Evolutionary conservation across 2,797 vertebrate genomes (phyloP).

Genomic region (Chrosomus eos): DNA sequence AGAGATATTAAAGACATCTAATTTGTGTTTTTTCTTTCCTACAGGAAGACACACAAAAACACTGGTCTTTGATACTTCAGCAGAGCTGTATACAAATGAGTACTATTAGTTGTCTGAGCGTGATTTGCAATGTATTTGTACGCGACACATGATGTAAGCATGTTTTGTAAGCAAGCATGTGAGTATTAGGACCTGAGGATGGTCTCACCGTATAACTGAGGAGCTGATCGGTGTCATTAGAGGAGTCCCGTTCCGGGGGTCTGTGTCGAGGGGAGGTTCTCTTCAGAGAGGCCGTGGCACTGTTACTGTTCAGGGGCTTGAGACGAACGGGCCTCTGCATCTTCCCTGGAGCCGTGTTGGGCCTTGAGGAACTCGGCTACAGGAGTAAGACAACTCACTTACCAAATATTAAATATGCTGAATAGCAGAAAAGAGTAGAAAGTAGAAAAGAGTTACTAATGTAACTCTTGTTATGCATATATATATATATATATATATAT

Average conservation of each 20-base stretch:
- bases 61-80: background rate
- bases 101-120: background rate
- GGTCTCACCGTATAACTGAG: constrained; percentile 75
- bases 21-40: background rate
- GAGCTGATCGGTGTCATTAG: constrained; percentile 67
- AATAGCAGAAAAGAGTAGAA: background rate
- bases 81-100: background rate
- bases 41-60: background rate
- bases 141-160: background rate
- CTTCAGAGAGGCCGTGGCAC: constrained; percentile 66
- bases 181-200: background rate
- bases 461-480: background rate
- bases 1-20: background rate
- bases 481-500: background rate
- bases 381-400: background rate
- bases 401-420: background rate
- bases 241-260: constrained; percentile 52
- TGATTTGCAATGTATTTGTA: constrained; percentile 1
- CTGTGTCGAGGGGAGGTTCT: constrained; percentile 71
- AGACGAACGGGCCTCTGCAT: constrained; percentile 80
- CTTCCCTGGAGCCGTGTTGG: constrained; percentile 87
- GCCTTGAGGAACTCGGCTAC: constrained; percentile 80
- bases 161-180: constrained; percentile 28
- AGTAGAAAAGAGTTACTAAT: background rate
- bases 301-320: constrained; percentile 77